These are phyloP conservation scores for Tokudaia muenninki DNA, from an alignment of 2,797 vertebrate species.

Conservation along the genomic window DNA sequence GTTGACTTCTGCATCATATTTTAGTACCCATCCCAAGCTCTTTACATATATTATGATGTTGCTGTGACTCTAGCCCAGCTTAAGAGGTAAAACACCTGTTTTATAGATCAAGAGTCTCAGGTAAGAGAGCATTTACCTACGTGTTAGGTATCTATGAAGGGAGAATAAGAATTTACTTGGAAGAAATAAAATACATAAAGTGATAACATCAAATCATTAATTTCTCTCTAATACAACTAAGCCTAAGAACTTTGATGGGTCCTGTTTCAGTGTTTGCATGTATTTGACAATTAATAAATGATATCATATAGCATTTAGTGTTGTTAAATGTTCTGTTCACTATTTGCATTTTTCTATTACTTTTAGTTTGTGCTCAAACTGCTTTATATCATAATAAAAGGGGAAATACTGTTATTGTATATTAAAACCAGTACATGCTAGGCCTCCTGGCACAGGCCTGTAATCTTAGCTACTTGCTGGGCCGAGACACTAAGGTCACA, in stretches of 20 bases:
- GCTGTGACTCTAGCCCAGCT: not conserved
- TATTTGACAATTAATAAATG: not conserved
- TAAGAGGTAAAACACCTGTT: not conserved
- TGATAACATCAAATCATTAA: slow-evolving; percentile 26
- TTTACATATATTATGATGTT: not conserved
- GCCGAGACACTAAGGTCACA: not conserved
- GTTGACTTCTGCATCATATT: not conserved
- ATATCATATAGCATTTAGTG: slow-evolving; percentile 25
- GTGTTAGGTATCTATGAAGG: slow-evolving; percentile 1
- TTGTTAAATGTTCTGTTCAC: slow-evolving; percentile 20
- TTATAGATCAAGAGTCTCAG: slow-evolving; percentile 7
- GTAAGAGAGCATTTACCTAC: not conserved
- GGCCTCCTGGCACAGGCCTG: not conserved
- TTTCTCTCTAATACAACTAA: slow-evolving; percentile 40
- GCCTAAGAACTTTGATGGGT: slow-evolving; percentile 26
- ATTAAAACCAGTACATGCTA: slow-evolving; percentile 10
- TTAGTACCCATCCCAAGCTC: not conserved
- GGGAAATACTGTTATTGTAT: not conserved
- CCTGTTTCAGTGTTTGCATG: slow-evolving; percentile 45
- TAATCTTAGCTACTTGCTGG: not conserved
- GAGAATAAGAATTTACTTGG: slow-evolving; percentile 16
- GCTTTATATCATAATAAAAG: slow-evolving; percentile 4
- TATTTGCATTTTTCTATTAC: slow-evolving; percentile 52
- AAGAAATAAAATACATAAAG: slow-evolving; percentile 57
- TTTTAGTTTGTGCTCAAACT: slow-evolving; percentile 62